Percentiles rank a stretch among this genome's conserved stretches.
Evolutionary conservation across 53 echinoderm and acorn worm species (phyloP).

Genomic region (Crossaster papposus): DNA sequence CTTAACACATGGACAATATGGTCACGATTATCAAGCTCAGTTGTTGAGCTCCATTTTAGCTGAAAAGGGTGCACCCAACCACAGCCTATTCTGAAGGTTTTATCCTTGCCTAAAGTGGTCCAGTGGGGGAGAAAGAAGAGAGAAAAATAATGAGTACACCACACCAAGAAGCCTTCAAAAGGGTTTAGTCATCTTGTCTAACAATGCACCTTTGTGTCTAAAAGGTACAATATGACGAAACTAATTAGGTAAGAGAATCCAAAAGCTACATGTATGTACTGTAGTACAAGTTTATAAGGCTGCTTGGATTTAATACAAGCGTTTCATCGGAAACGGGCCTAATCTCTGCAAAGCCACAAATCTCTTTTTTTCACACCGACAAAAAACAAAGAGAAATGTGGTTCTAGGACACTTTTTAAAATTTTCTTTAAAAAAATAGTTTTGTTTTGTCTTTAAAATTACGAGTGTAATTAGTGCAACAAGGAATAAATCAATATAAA

Average conservation of each 20-base stretch:
- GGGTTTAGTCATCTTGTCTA: not conserved
- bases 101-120: not conserved
- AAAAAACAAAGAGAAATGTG: not conserved
- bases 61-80: not conserved
- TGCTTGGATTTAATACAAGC: not conserved
- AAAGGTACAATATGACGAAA: slow-evolving; percentile 28
- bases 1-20: not conserved
- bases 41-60: not conserved
- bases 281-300: too few species aligned
- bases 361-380: not conserved
- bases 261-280: too few species aligned
- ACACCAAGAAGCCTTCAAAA: slow-evolving; percentile 13
- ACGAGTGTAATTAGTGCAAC: too few species aligned
- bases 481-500: too few species aligned
- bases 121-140: not conserved
- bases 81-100: not conserved
- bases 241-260: slow-evolving; percentile 6
- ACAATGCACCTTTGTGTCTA: not conserved
- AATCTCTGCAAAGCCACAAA: not conserved
- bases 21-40: slow-evolving; percentile 13
- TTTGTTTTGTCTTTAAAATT: not conserved
- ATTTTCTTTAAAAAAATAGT: not conserved
- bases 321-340: not conserved
- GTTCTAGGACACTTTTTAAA: not conserved
- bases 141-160: not conserved